These are phyloP conservation scores for Lamellibrachia luymesi DNA, from an alignment of 1,140 invertebrate genomes.

Conservation along the genomic window DNA sequence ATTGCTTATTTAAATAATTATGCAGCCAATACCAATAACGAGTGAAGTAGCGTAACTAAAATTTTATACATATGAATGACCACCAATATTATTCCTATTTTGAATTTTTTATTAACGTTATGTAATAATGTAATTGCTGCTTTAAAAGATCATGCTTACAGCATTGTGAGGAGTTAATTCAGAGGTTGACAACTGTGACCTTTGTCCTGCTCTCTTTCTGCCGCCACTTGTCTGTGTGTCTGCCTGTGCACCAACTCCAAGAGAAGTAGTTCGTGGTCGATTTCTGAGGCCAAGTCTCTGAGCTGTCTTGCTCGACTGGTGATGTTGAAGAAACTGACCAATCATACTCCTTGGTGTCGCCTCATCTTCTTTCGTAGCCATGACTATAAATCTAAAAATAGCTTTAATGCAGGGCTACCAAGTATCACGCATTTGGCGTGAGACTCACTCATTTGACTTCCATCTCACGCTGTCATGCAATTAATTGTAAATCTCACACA, in stretches of 20 bases:
- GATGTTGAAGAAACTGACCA: background rate
- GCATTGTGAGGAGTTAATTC: background rate
- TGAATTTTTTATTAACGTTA: no score
- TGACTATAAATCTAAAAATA: background rate
- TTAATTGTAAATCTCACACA: no score
- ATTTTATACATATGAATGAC: no score
- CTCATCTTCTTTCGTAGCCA: background rate
- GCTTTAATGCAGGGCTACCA: background rate
- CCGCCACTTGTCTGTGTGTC: background rate
- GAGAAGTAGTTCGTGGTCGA: background rate
- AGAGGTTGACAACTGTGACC: background rate
- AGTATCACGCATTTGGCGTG: background rate
- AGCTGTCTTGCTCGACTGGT: background rate
- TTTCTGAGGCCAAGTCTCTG: background rate
- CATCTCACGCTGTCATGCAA: no score
- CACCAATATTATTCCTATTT: no score
- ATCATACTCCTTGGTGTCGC: background rate
- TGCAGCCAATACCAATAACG: no score
- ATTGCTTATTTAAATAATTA: no score
- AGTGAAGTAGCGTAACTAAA: no score
- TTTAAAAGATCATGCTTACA: background rate
- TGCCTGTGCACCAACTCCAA: background rate
- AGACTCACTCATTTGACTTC: no score
- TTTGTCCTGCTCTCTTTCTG: background rate
- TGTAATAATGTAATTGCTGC: no score